A percentile compares a stretch with the other conserved stretches of the same genome.
phyloP scores from a whole-genome alignment of 2,888 invertebrate genomes.

The Chrysodeixis includens region DNA sequence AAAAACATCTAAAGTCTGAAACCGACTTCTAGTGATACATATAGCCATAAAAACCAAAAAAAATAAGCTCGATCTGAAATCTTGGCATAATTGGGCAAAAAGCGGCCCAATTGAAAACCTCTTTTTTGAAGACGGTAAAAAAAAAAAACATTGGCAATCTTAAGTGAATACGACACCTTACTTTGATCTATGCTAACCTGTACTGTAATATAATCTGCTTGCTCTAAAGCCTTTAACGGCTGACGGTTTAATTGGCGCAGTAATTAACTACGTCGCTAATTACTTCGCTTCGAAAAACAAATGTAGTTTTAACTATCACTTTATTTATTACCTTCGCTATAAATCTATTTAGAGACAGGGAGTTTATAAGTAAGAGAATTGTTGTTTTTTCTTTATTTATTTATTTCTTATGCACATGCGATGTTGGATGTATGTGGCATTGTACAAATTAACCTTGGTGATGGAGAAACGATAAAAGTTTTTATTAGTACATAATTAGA shows the following conservation, averaged over 20 bases:
- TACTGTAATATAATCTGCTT: constrained; percentile 1
- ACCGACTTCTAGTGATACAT: too few relatives aligned
- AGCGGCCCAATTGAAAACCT: too few relatives aligned
- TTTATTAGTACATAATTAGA: too few relatives aligned
- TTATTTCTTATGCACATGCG: background rate
- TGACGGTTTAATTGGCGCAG: background rate
- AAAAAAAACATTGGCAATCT: background rate
- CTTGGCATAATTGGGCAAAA: too few relatives aligned
- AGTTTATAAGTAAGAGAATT: background rate
- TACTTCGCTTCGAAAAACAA: background rate
- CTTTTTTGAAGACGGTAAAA: too few relatives aligned
- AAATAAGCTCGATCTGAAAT: too few relatives aligned
- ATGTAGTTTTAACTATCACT: constrained; percentile 1
- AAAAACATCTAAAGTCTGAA: too few relatives aligned
- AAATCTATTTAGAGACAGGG: background rate
- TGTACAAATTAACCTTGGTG: too few relatives aligned
- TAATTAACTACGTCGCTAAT: constrained; percentile 4
- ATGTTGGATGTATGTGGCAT: background rate
- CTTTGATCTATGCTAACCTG: background rate
- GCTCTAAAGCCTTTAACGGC: constrained; percentile 4
- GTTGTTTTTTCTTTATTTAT: background rate
- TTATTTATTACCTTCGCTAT: background rate
- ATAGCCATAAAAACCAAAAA: too few relatives aligned
- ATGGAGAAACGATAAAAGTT: too few relatives aligned
- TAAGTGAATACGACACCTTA: background rate